Conservation (phyloP, 2,113 vertebrate species). For the Atrichornis clamosus region DNA sequence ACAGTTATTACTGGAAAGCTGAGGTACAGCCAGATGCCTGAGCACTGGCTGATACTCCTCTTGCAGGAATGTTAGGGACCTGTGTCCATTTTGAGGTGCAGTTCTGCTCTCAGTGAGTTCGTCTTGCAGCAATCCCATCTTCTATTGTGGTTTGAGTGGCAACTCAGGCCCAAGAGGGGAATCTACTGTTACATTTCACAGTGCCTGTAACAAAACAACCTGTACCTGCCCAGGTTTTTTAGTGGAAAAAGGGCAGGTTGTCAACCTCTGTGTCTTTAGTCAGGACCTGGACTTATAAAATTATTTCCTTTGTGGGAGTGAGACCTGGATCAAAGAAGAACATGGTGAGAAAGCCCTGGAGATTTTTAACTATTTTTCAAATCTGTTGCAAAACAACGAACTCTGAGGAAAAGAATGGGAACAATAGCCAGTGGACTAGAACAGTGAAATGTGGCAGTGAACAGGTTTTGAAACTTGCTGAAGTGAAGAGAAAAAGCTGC, state of each 20-base stretch:
- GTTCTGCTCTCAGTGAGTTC: neutral
- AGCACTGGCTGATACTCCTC: neutral
- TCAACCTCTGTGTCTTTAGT: neutral
- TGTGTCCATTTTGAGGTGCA: rapidly evolving
- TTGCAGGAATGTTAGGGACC: neutral
- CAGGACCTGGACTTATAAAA: neutral
- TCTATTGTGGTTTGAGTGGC: neutral
- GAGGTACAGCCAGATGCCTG: neutral
- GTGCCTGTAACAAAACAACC: neutral
- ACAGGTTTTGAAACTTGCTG: neutral
- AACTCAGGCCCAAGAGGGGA: neutral
- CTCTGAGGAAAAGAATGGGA: neutral
- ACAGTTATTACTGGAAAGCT: neutral
- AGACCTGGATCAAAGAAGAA: neutral
- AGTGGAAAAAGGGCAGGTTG: neutral
- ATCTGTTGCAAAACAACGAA: neutral
- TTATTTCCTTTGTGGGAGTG: neutral
- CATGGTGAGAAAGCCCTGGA: neutral
- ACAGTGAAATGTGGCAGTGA: neutral
- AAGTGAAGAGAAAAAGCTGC: neutral
- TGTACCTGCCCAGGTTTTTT: neutral
- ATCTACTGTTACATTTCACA: neutral
- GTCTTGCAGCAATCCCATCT: neutral
- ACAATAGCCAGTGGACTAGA: neutral
- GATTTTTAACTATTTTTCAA: neutral